phyloP scores from a whole-genome alignment of 2,797 vertebrate genomes.

The Lerista edwardsae region DNA sequence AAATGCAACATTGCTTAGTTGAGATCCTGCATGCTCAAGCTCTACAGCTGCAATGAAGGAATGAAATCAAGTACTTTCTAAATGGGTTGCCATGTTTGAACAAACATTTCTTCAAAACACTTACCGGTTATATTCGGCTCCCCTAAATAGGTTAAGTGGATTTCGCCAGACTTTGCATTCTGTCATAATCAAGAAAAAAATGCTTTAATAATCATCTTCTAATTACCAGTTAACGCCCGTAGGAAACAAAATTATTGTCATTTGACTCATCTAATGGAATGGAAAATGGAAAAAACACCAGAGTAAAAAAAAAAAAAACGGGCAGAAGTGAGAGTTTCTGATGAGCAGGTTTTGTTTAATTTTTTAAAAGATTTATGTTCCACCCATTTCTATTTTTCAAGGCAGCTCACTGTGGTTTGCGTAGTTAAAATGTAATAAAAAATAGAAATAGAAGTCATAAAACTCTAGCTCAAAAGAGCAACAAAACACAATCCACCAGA shows the following conservation, averaged over 20 bases:
- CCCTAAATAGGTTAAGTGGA: conserved; percentile 96
- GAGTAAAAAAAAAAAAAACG: not conserved
- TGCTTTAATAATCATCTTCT: conserved; percentile 53
- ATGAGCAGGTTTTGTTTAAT: not conserved
- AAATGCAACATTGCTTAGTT: not conserved
- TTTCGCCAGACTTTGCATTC: conserved; percentile 99
- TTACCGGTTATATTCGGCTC: conserved; percentile 98
- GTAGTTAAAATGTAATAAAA: too few species aligned
- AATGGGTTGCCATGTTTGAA: not conserved
- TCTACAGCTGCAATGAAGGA: not conserved
- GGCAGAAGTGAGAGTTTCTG: too few species aligned
- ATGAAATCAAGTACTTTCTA: not conserved
- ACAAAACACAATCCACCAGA: not conserved
- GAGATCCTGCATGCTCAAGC: not conserved
- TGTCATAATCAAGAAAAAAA: conserved; percentile 77
- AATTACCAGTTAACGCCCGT: conserved; percentile 44
- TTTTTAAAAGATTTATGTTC: too few species aligned
- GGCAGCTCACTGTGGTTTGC: too few species aligned
- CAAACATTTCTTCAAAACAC: conserved; percentile 62
- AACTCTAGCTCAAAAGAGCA: too few species aligned
- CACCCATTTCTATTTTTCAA: too few species aligned
- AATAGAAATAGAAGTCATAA: too few species aligned
- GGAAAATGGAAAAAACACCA: not conserved
- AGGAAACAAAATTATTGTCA: conserved; percentile 36
- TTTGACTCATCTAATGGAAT: conserved; percentile 1